These are phyloP conservation scores for Andrena praecox DNA, from an alignment of 2,888 invertebrate species.

Conservation along the genomic window DNA sequence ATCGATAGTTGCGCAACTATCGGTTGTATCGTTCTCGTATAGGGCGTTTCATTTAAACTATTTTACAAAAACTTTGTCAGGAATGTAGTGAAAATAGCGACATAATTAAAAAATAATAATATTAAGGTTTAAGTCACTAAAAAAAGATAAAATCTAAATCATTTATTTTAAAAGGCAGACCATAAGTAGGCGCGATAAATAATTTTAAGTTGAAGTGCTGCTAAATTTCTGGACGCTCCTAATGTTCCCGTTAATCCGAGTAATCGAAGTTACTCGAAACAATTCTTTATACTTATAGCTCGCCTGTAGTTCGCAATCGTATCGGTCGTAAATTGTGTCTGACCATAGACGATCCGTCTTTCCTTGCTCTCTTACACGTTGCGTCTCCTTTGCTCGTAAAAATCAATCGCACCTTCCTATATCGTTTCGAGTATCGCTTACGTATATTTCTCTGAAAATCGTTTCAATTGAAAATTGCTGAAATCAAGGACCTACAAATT, in stretches of 20 bases:
- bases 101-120: background rate
- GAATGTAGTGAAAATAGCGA: background rate
- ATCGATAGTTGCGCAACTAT: constrained; percentile 32
- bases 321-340: background rate
- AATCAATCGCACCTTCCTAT: background rate
- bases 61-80: background rate
- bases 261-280: background rate
- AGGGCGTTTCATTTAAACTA: background rate
- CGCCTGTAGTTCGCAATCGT: no score
- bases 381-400: background rate
- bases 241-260: background rate
- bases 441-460: no score
- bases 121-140: background rate
- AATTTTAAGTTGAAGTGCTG: background rate
- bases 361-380: background rate
- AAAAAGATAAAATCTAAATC: background rate
- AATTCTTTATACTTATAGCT: background rate
- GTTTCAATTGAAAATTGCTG: background rate
- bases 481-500: background rate
- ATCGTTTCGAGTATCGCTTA: background rate
- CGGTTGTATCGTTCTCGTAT: constrained; percentile 19
- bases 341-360: background rate
- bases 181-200: background rate
- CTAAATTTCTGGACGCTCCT: no score
- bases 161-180: background rate